Evolutionary conservation across 2,888 invertebrate genomes (phyloP).

Genomic region (Drosophila prostipennis): DNA sequence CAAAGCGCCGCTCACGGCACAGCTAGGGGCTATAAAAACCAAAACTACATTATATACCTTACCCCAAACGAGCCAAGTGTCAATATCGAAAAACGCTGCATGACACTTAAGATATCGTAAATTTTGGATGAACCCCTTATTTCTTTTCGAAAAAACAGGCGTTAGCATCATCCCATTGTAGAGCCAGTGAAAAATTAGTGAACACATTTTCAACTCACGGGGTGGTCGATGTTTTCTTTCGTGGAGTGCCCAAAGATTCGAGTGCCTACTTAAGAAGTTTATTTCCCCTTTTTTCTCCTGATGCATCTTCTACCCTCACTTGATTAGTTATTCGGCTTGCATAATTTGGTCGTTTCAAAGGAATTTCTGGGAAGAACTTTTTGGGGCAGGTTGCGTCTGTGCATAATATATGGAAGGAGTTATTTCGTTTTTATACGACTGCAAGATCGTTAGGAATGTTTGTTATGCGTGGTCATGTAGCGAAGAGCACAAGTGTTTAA

Average conservation of each 20-base stretch:
- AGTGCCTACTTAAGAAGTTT: conserved; percentile 31
- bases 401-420: conserved; percentile 54
- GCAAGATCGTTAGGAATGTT: conserved; percentile 8
- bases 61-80: conserved; percentile 37
- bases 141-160: conserved; percentile 22
- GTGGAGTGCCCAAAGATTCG: conserved; percentile 8
- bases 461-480: conserved; percentile 40
- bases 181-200: conserved; percentile 41
- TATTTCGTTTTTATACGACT: conserved; percentile 7
- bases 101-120: conserved; percentile 70
- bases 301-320: conserved; percentile 30
- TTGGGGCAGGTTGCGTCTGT: conserved; percentile 73
- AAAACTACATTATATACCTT: conserved; percentile 13
- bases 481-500: conserved; percentile 19
- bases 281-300: conserved; percentile 6
- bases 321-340: conserved; percentile 67
- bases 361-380: conserved; percentile 37
- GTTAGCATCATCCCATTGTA: conserved; percentile 18
- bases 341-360: conserved; percentile 63
- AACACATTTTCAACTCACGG: conserved; percentile 47
- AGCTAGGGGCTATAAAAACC: conserved; percentile 56
- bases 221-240: conserved; percentile 50
- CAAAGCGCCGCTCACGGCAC: conserved; percentile 59
- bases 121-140: conserved; percentile 51
- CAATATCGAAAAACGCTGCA: conserved; percentile 62